Conservation (phyloP, 2,113 vertebrate species). For the Mugil cephalus region DNA sequence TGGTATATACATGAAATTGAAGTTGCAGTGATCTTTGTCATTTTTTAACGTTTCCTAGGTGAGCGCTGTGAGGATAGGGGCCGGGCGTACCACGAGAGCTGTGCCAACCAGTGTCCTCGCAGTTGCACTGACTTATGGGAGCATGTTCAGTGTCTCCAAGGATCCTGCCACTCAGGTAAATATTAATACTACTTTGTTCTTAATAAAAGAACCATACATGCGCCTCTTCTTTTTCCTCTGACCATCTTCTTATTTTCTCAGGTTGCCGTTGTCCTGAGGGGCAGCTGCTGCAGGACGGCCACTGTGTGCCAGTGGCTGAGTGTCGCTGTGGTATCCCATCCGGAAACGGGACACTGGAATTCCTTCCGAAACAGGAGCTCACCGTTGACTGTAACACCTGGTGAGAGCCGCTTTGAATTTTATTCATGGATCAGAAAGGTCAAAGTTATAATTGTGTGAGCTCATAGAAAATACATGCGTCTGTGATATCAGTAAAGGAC, state of each 20-base stretch:
- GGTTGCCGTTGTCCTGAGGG: constrained; percentile 90
- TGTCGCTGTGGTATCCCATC: constrained; percentile 88
- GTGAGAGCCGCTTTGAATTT: constrained; percentile 68
- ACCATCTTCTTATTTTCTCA: constrained; percentile 43
- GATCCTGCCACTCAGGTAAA: constrained; percentile 86
- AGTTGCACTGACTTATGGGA: constrained; percentile 91
- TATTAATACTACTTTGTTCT: background rate
- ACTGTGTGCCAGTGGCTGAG: constrained; percentile 81
- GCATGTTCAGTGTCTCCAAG: constrained; percentile 90
- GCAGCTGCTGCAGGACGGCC: constrained; percentile 86
- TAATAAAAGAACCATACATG: background rate
- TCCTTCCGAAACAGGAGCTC: constrained; percentile 73
- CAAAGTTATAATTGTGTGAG: background rate
- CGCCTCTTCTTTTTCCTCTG: background rate
- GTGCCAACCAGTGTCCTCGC: constrained; percentile 90
- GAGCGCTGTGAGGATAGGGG: constrained; percentile 87
- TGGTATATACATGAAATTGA: too few relatives aligned
- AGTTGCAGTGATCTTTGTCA: too few relatives aligned
- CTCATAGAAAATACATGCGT: background rate
- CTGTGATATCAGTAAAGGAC: background rate
- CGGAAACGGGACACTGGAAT: constrained; percentile 82
- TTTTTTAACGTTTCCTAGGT: constrained; percentile 72
- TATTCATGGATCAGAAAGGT: background rate
- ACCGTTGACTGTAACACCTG: constrained; percentile 87
- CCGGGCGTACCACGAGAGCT: constrained; percentile 73